Conservation (phyloP, 2,113 vertebrate genomes). For the Dipodomys stephensi region DNA sequence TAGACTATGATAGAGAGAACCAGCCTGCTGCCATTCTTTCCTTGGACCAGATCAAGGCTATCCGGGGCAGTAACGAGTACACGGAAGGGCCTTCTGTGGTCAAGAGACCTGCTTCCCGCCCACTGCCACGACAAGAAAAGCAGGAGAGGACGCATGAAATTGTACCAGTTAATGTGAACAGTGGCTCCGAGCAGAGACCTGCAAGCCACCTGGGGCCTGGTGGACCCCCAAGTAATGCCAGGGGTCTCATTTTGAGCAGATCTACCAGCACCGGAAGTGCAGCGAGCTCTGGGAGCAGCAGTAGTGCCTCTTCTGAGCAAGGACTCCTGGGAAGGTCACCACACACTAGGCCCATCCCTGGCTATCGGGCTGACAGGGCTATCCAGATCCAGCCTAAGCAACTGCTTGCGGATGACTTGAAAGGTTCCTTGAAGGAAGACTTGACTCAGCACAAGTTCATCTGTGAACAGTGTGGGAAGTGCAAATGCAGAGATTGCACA, state of each 20-base stretch:
- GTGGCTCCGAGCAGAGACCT: constrained; percentile 91
- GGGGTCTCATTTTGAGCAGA: constrained; percentile 92
- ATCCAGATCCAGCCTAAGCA: constrained; percentile 95
- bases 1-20: constrained; percentile 93
- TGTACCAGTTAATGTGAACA: constrained; percentile 96
- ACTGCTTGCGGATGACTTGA: constrained; percentile 90
- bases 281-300: constrained; percentile 95
- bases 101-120: constrained; percentile 89
- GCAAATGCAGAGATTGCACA: constrained; percentile 96
- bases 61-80: constrained; percentile 97
- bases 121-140: constrained; percentile 92
- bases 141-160: constrained; percentile 97
- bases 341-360: constrained; percentile 84
- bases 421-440: constrained; percentile 91
- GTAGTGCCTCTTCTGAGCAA: constrained; percentile 96
- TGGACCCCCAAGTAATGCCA: constrained; percentile 80
- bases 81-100: constrained; percentile 95
- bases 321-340: constrained; percentile 93
- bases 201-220: constrained; percentile 80
- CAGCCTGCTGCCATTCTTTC: constrained; percentile 93
- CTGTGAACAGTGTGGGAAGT: constrained; percentile 96
- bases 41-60: constrained; percentile 98
- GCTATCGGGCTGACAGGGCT: constrained; percentile 87
- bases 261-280: constrained; percentile 97
- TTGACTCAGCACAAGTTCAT: constrained; percentile 94